phyloP scores from a whole-genome alignment of 2,888 invertebrate genomes.

The Scaptomyza parva region DNA sequence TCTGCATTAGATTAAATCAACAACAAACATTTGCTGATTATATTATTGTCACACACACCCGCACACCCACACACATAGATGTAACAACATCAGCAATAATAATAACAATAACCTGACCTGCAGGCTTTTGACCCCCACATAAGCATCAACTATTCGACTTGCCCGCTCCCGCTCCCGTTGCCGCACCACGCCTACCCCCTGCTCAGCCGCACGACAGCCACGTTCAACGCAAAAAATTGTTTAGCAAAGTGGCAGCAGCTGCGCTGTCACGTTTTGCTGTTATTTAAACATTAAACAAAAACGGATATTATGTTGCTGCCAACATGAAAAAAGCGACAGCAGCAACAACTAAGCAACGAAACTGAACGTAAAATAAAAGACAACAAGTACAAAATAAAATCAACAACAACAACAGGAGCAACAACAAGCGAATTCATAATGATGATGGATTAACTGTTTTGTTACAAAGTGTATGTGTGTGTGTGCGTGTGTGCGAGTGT shows the following conservation, averaged over 20 bases:
- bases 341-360: conserved; percentile 27
- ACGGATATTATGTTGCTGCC: conserved; percentile 53
- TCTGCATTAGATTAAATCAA: conserved; percentile 24
- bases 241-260: conserved; percentile 28
- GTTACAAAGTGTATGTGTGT: conserved; percentile 40
- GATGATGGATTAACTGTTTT: conserved; percentile 77
- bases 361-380: conserved; percentile 32
- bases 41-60: conserved; percentile 13
- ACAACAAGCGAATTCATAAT: conserved; percentile 66
- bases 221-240: conserved; percentile 14
- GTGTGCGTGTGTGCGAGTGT: not conserved
- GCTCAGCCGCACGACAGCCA: too few species aligned
- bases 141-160: conserved; percentile 11
- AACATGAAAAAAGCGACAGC: conserved; percentile 49
- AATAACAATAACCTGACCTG: conserved; percentile 25
- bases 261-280: conserved; percentile 39
- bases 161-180: not conserved
- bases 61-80: conserved; percentile 24
- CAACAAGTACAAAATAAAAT: conserved; percentile 33
- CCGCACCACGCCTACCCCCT: too few species aligned
- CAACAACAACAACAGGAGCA: conserved; percentile 29
- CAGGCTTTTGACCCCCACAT: conserved; percentile 35
- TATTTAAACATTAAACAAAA: conserved; percentile 37
- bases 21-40: not conserved
- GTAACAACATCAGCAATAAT: conserved; percentile 31